Evolutionary conservation across 2,888 invertebrate species (phyloP), one percentile per base, ranked within the genome.

Genomic region (Ormyrus nitidulus): DNA sequence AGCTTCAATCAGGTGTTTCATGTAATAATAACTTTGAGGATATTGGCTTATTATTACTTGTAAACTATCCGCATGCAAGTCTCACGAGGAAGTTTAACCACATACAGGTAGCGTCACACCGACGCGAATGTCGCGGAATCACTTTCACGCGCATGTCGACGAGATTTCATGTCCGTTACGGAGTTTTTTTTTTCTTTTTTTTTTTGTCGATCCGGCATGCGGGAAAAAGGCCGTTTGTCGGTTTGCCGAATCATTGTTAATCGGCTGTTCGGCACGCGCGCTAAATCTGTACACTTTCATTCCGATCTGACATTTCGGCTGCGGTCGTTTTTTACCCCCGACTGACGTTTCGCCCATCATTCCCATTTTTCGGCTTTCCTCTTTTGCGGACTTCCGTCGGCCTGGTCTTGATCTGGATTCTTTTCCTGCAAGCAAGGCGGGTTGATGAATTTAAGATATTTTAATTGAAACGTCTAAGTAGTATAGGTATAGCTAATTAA

Each of bases 241-340:
- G 61, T 66, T 75, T 69, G 59, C 65, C 49, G 70, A 79, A 74
- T 75, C 58, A 79, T 79, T 70, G 79, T 79, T 79, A 79, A 79
- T 79, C 70, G 75, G 44, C 46, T 10, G 59, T 61, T 59, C 44
- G 61, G 68, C 54, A 53, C 58, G 68, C 51, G 19, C 66, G 54
- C 6, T 34, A 49, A 69, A 69, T 61, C 56, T 58, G 65, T 51
- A 58, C 34, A 58, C 58, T 10, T 46, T 19, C 46, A 76, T 76
- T 66, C 7, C 59, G 66, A 58, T 68, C 56, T 65, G 65, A 62
- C 62, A 51, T 62, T 61, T 58, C 46, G 51, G 54, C 46, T 49
- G 56, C 64, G 13, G 8, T 58, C 53, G 54, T 65, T 79, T 77
- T 73, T 62, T 80, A 19, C 19, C 10, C 10, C 10, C n/a, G n/a